Percentiles rank a stretch among this genome's conserved stretches.
These are phyloP conservation scores for Mus spicilegus DNA, from an alignment of 2,113 vertebrate species.

Conservation along the genomic window DNA sequence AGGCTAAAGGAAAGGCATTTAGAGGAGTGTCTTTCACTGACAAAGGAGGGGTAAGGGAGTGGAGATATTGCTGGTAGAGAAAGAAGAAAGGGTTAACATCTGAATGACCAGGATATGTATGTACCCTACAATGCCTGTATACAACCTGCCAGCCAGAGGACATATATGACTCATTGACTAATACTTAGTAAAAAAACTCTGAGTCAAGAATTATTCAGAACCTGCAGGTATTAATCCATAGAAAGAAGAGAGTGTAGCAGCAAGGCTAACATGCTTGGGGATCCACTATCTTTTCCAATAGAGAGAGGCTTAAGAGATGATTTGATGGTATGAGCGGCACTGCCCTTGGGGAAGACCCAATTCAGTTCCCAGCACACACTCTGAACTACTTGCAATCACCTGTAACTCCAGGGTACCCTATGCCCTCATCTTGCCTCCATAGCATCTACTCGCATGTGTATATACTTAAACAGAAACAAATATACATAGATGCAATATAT, in stretches of 20 bases:
- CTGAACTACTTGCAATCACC: neutral
- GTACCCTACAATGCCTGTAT: neutral
- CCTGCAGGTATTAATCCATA: neutral
- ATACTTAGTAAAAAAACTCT: neutral
- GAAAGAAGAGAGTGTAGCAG: neutral
- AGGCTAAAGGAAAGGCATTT: neutral
- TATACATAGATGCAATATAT: neutral
- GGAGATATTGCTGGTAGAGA: neutral
- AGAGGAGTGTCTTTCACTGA: neutral
- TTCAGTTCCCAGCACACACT: neutral
- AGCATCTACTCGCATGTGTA: neutral
- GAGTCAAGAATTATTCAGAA: neutral
- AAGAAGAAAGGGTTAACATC: no score
- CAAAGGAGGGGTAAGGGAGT: neutral
- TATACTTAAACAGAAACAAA: neutral
- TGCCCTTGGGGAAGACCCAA: no score
- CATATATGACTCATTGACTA: neutral
- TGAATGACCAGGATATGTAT: neutral
- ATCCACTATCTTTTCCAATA: neutral
- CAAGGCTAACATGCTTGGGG: neutral
- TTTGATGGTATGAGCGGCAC: neutral
- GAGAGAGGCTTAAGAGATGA: neutral
- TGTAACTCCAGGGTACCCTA: neutral
- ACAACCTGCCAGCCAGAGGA: neutral
- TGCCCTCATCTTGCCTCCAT: neutral